Evolutionary conservation across 2,797 vertebrate species (phyloP), one percentile per base, ranked within the genome.

Genomic region (Neosilurus mollespiculum): DNA sequence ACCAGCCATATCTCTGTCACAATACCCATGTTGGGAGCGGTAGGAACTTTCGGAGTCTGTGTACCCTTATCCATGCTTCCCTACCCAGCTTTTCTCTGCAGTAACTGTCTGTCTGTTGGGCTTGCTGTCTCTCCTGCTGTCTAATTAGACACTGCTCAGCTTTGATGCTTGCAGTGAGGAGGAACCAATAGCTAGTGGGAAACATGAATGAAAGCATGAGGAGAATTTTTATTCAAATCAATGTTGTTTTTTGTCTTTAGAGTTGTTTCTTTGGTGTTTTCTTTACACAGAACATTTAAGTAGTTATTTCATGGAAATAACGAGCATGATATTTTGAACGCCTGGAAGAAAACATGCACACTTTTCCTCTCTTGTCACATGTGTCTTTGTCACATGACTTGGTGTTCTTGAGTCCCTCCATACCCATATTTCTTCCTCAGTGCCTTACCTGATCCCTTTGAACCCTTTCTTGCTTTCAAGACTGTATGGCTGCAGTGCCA

Each of bases 391-490:
- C 20, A 2, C 2, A 34, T 34, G 1, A 10, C 34, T 76, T 4
- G 37, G 37, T 43, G 22, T n/a, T 9, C 26, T 12, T 0, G 2
- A 43, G 61, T 51, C 34, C 37, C 22, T 72, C 64, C 51, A 49
- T 26, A 34, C 54, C 37, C 30, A 3, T 54, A 78, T 53, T 69
- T 58, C 20, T 81, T 59, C 61, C 81, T 70, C 30, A 58, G 16
- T 22, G 12, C 8, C 59, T 83, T 26, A 53, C 59, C 69, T 81
- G 81, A 79, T 85, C 65, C 51, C 65, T 86, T 73, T 82, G 37
- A 80, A 86, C 12, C 37, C 37, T 43, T 30, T 20, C 22, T 59
- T 65, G 54, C 78, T 83, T 70, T 85, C 67, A 51, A 77, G 37
- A 20, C 61, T 43, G 61, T 9, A 51, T 49, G 34, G 51, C 54